Evolutionary conservation across 2,888 invertebrate genomes (phyloP), one percentile per base, ranked within the genome.

Genomic region (Mythimna loreyi): DNA sequence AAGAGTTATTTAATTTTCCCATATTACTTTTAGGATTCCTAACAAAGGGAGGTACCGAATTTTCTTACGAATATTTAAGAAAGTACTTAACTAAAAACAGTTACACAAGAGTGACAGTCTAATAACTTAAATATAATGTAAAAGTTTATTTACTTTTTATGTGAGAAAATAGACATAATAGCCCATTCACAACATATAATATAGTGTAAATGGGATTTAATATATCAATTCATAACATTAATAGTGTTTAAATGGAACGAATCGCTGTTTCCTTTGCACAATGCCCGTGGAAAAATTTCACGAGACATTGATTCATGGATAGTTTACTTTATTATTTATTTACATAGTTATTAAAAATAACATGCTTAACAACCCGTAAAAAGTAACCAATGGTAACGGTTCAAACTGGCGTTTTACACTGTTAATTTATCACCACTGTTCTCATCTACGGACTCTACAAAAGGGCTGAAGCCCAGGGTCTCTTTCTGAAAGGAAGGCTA

Each of bases 171-270:
- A 60, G 11, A 58, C 60, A 53, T 60, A 66, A 69, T 66, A 58
- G 56, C 30, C 53, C 9, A 66, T 63, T 80, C 43, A 67, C 5
- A 3, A 64, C 28, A 21, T 40, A 56, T 58, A 74, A 53, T 45
- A 45, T 53, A 49, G 23, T 80, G 55, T 59, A 49, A 77, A 77
- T 62, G 55, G 23, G 19, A 16, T 43, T 47, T 49, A 30, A 30
- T 28, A 75, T 65, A 75, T 28, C 49, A 63, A 65, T 80, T 75
- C 28, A 56, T 75, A 62, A 69, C 25, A 60, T 52, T 66, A 70
- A 76, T 76, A 55, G n/a, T 21, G 47, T 61, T 62, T 49, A 67
- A 71, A 81, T 65, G 56, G 59, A 78, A 76, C 67, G 47, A 76
- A 80, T 57, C 23, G 23, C 43, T 49, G 25, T 58, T 61, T 64